These are phyloP conservation scores for Poeciliopsis turneri DNA, from an alignment of 2,797 vertebrate species.

Conservation along the genomic window DNA sequence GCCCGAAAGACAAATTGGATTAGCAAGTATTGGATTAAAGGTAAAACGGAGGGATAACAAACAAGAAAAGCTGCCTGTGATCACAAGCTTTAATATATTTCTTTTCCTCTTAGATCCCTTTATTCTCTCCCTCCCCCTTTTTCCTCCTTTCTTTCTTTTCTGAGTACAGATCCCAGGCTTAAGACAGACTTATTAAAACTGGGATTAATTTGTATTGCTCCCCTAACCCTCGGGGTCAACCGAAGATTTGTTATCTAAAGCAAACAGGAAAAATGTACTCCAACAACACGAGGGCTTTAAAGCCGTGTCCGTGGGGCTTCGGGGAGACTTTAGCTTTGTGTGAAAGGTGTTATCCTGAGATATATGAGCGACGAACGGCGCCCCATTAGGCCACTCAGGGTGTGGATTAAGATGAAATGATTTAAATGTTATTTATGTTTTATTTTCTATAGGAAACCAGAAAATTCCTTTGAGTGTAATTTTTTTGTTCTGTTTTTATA, in stretches of 20 bases:
- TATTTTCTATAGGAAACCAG: background rate
- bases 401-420: conserved; percentile 10
- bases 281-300: conserved; percentile 63
- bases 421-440: background rate
- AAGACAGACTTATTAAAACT: conserved; percentile 98
- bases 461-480: background rate
- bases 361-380: conserved; percentile 51
- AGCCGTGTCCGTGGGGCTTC: conserved; percentile 63
- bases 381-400: conserved; percentile 30
- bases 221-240: conserved; percentile 85
- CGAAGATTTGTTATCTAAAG: conserved; percentile 84
- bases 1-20: conserved; percentile 99
- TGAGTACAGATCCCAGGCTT: conserved; percentile 89
- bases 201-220: conserved; percentile 98
- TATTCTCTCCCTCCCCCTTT: conserved; percentile 66
- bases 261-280: conserved; percentile 81
- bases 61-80: conserved; percentile 97
- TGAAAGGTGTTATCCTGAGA: conserved; percentile 67
- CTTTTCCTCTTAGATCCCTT: conserved; percentile 77
- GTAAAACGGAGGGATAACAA: conserved; percentile 96
- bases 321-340: conserved; percentile 70
- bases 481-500: no score
- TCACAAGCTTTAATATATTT: conserved; percentile 99
- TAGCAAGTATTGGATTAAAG: conserved; percentile 99
- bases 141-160: conserved; percentile 68